Base-by-base conservation (phyloP, 2,888 invertebrate genomes). In the Noctua janthe region DNA sequence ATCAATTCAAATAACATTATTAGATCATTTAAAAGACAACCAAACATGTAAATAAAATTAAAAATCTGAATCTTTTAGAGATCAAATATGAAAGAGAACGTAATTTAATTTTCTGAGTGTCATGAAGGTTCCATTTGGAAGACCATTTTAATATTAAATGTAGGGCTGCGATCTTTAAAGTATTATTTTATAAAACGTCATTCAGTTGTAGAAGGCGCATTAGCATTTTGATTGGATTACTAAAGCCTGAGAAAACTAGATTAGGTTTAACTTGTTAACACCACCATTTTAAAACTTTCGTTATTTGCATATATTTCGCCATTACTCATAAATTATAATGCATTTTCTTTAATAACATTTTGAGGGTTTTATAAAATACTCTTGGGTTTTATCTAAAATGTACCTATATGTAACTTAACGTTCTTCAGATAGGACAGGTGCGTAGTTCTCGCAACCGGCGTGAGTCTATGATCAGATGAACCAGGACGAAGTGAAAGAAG, bases 141-240 rank as follows among this genome's bases (percentile, higher is more conserved):
- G 15, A 64, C 69, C 49, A 56, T 75, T 83, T 80, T 69, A 76
- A 74, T 84, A 71, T 71, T 67, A 80, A 74, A 80, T 71, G 35
- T 64, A 17, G 13, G 20, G 29, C 39, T 74, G 56, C 73, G 76
- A 80, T 69, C 81, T 71, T 71, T 20, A 29, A 70, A 76, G 29
- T 76, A 80, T 77, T 80, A 74, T 82, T 78, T 87, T 72, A 56
- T 43, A 73, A 56, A 73, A 78, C 77, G 72, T 80, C 75, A 78
- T 73, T 77, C 78, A 75, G 78, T 75, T 54, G 72, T 82, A 62
- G 59, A 76, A 79, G 75, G 64, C 74, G 74, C 62, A 90, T 90
- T 90, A 78, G 83, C 90, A 90, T 91, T 89, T 90, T 90, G 84
- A 90, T 91, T 87, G 91, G 84, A 84, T 87, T 77, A 82, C 88